Evolutionary conservation across 2,797 vertebrate species (phyloP), one percentile per base, ranked within the genome.

Genomic region (Meda fulgida): DNA sequence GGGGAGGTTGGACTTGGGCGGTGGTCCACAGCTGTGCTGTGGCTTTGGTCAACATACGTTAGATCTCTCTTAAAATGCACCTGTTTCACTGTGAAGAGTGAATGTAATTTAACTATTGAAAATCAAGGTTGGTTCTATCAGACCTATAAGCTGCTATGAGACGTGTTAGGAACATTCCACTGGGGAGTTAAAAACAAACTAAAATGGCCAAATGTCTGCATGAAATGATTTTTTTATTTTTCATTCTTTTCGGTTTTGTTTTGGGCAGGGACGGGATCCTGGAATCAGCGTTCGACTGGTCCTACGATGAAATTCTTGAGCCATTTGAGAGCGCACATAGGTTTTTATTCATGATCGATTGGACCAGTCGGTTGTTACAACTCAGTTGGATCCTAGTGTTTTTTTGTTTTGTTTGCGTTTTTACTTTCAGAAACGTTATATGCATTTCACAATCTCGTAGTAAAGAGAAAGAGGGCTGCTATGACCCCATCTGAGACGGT

Each of bases 51-150:
- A 95, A 94, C 95, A 96, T 67, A 94, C 94, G 91, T 95, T 93
- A 95, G 94, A 96, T 96, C 95, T 96, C 93, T 95, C 93, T 95
- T 93, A 94, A 92, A 92, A 96, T 95, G 96, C 96, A 96, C 95
- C 96, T 97, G 96, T 96, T 97, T 97, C 96, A 97, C 97, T 98
- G 97, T 98, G 97, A 98, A 95, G 95, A 97, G 96, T 96, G 96
- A 97, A 98, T 97, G 97, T 97, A 96, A 95, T 94, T 93, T 93
- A 93, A 93, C 43, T 80, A 43, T 77, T 86, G 92, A 91, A 66
- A 94, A 91, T 91, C 88, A 91, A 95, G 93, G 88, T 95, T 96
- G 93, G 93, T 97, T 96, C 94, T 94, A 94, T 96, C 95, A 96
- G 93, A 94, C 95, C 95, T 96, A 95, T 94, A 95, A 96, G 96